Base-by-base conservation (phyloP, 2,113 vertebrate genomes). In the Cyanoderma ruficeps region DNA sequence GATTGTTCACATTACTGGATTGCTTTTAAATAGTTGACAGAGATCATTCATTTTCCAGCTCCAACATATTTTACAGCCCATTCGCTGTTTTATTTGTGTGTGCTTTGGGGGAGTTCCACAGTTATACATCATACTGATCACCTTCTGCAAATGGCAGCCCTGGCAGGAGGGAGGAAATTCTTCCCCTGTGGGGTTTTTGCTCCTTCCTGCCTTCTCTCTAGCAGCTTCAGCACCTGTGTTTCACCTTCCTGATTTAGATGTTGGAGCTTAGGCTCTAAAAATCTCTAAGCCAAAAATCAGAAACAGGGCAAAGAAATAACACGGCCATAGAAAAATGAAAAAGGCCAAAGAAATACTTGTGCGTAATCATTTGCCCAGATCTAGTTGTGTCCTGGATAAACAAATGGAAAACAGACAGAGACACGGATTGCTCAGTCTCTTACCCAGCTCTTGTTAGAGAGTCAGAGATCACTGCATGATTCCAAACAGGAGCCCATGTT, bases 11-110 rank as follows among this genome's bases (percentile, higher is more conserved):
- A 89, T 97, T 97, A 97, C 94, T 96, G 94, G 92, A 91, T 98
- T 97, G 90, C 96, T 98, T 97, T 97, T 97, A 96, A 93, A 96
- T 90, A 96, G 94, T 81, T 94, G 97, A 95, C 96, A 97, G 75
- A 90, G 74, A 95, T 95, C 79, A 96, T 96, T 97, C 33, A 33
- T 97, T 97, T 97, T 95, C 88, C 84, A 91, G 86, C 90, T 90
- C 76, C 77, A 70, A 37, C 53, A 30, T 74, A 75, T 94, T 95
- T 95, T 94, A 75, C 8, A 19, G 65, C 6, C 11, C 8, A 1
- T 83, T 97, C 94, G 93, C 76, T 37, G 59, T 31, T 87, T 82
- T 82, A 23, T 94, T 52, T 55, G 65, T 50, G 33, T 16, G 59
- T 69, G 75, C 8, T 53, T 2, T 49, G 27, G 30, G 53, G 49